Conservation (phyloP, 92 coral and sea anemone species). For the Montipora capitata region DNA sequence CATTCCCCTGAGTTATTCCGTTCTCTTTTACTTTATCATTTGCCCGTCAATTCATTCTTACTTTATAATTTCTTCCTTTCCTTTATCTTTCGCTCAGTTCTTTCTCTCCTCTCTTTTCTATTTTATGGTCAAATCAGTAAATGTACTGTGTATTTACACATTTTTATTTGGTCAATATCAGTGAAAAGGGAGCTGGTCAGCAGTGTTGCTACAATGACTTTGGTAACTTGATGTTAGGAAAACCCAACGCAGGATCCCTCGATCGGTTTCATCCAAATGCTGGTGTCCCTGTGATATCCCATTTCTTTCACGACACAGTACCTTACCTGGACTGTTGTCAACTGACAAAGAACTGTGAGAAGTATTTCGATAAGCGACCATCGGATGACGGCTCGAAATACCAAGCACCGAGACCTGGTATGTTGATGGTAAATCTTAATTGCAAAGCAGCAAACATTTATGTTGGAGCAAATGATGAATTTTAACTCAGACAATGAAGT, state of each 20-base stretch:
- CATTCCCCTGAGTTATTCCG: no score
- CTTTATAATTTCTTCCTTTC: not conserved
- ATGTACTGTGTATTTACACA: no score
- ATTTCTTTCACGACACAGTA: conserved; percentile 86
- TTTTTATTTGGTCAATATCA: conserved; percentile 1
- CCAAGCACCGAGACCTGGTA: conserved; percentile 91
- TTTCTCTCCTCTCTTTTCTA: not conserved
- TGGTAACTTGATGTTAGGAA: conserved; percentile 87
- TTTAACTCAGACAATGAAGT: no score
- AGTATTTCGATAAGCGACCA: conserved; percentile 87
- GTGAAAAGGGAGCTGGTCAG: conserved; percentile 82
- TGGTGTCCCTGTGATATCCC: conserved; percentile 83
- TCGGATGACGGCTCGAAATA: conserved; percentile 89
- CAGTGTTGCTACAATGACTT: conserved; percentile 88
- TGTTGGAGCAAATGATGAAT: no score
- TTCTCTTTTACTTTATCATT: no score
- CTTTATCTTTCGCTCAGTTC: not conserved
- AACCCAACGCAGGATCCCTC: conserved; percentile 84
- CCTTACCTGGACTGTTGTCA: conserved; percentile 90
- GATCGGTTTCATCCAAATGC: conserved; percentile 83
- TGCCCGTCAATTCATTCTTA: not conserved
- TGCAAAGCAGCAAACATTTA: no score
- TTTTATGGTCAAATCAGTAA: not conserved
- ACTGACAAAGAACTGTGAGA: conserved; percentile 70
- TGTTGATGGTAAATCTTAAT: no score